Conservation (phyloP, 2,113 vertebrate species). For the Gymnarchus niloticus region DNA sequence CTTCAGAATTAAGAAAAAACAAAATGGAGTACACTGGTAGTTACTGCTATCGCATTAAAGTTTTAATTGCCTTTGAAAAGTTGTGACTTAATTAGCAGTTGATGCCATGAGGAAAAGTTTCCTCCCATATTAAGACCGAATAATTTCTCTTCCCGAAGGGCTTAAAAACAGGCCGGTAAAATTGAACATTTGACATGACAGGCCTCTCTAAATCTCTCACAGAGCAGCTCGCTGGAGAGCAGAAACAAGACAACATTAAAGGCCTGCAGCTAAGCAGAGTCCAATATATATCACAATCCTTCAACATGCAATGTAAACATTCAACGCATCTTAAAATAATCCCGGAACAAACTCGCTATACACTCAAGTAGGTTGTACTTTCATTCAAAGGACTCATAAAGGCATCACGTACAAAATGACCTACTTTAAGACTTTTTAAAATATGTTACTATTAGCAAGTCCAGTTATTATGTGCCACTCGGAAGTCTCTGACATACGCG, state of each 20-base stretch:
- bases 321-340: background rate
- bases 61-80: slow-evolving; percentile 25
- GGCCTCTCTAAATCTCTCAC: no score
- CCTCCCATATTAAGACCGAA: slow-evolving; percentile 6
- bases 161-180: background rate
- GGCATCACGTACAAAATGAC: background rate
- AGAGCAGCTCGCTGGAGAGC: background rate
- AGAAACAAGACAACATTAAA: background rate
- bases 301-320: background rate
- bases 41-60: background rate
- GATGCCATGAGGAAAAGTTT: slow-evolving; percentile 5
- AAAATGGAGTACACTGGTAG: background rate
- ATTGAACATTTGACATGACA: background rate
- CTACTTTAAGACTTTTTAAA: background rate
- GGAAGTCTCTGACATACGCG: no score
- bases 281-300: background rate
- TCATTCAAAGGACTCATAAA: background rate
- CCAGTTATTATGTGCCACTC: background rate
- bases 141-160: slow-evolving; percentile 5
- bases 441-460: background rate
- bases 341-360: background rate
- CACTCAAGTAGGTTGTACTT: background rate
- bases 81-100: slow-evolving; percentile 14
- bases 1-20: background rate
- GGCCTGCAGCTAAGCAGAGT: background rate